These are phyloP conservation scores for Lissonota sp. DNA, from an alignment of 2,888 invertebrate genomes.

Conservation along the genomic window DNA sequence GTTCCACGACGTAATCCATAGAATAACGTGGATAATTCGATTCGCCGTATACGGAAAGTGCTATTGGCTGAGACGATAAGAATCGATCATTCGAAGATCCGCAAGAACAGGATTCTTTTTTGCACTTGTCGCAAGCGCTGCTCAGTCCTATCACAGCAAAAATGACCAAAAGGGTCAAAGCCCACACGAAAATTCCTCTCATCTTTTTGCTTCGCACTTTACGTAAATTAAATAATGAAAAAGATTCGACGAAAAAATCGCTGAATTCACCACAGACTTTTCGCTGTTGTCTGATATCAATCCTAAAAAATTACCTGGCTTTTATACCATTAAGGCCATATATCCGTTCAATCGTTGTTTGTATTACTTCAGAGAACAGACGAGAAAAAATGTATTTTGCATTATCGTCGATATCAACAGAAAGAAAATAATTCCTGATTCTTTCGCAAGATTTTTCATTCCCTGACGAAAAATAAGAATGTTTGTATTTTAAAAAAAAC, in stretches of 20 bases:
- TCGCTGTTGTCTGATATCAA: background rate
- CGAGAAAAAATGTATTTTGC: constrained; percentile 4
- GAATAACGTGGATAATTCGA: too few relatives aligned
- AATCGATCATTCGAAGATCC: background rate
- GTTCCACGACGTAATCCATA: background rate
- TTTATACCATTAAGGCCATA: constrained; percentile 38
- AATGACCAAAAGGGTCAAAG: constrained; percentile 39
- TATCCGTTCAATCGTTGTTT: background rate
- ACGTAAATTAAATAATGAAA: background rate
- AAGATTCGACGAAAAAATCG: background rate
- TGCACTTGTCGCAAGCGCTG: constrained; percentile 43
- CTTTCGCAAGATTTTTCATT: background rate
- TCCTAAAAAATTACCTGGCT: background rate
- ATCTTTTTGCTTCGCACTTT: constrained; percentile 21
- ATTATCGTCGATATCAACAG: background rate
- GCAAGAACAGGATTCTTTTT: constrained; percentile 24
- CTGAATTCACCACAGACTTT: background rate
- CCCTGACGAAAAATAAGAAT: too few relatives aligned
- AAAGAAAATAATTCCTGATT: background rate
- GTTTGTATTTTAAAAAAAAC: background rate
- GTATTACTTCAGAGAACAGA: background rate
- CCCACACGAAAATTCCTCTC: constrained; percentile 53
- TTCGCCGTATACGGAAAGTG: too few relatives aligned
- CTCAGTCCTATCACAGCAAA: constrained; percentile 28
- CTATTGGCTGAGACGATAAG: too few relatives aligned